These are phyloP conservation scores for Anableps anableps DNA, from an alignment of 2,797 vertebrate genomes.

Conservation along the genomic window DNA sequence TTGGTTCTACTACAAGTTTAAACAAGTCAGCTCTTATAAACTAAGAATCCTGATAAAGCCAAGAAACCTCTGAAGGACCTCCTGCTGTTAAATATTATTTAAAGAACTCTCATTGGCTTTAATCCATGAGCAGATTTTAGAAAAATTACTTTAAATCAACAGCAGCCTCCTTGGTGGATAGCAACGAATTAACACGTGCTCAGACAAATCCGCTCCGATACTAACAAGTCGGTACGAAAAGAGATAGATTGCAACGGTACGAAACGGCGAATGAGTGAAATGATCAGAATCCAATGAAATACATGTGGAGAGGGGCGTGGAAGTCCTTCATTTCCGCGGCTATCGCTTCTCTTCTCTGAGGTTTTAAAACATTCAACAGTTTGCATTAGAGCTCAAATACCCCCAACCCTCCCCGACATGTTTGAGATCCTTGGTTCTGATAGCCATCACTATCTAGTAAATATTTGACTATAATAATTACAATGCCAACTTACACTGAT, in stretches of 20 bases:
- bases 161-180: neutral
- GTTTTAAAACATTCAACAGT: neutral
- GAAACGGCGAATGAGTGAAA: neutral
- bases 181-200: neutral
- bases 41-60: too few species aligned
- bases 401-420: neutral
- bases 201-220: neutral
- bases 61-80: too few species aligned
- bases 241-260: neutral
- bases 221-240: neutral
- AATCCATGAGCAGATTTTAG: neutral
- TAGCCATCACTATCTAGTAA: neutral
- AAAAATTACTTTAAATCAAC: neutral
- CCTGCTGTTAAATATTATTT: too few species aligned
- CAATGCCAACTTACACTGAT: neutral
- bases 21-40: neutral
- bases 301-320: conserved; percentile 14
- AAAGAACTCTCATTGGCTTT: too few species aligned
- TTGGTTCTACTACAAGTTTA: neutral
- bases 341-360: neutral
- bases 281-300: neutral
- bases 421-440: neutral
- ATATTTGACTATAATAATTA: neutral
- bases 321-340: neutral
- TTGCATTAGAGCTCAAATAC: neutral